phyloP scores from a whole-genome alignment of 2,113 vertebrate species.

The Jacana jacana region DNA sequence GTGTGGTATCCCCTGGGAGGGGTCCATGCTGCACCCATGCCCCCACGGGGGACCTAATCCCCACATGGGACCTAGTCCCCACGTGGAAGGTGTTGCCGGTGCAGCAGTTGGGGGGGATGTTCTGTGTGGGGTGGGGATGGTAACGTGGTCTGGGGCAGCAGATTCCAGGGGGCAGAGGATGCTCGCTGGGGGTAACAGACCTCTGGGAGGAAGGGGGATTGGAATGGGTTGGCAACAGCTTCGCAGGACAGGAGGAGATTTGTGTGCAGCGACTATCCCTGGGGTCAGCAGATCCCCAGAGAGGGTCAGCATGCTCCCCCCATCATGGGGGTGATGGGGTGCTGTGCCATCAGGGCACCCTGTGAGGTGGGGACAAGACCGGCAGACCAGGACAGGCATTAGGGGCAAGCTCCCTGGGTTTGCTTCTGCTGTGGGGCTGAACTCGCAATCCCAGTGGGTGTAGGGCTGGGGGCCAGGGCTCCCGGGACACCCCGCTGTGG shows the following conservation, averaged over 20 bases:
- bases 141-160: not conserved
- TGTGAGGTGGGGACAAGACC: accelerated
- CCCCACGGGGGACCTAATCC: not conserved
- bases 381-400: not conserved
- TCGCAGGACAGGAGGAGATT: not conserved
- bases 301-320: not conserved
- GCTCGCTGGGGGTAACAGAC: not conserved
- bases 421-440: not conserved
- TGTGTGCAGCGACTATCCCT: not conserved
- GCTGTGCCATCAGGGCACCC: not conserved
- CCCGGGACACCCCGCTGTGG: not conserved
- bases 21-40: accelerated
- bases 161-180: not conserved
- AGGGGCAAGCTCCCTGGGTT: not conserved
- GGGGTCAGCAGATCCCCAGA: not conserved
- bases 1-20: not conserved
- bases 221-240: not conserved
- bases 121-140: accelerated
- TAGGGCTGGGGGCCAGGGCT: not conserved
- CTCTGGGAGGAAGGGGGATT: not conserved
- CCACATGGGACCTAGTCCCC: no score
- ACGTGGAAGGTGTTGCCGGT: not conserved
- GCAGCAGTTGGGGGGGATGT: not conserved
- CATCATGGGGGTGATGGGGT: accelerated
- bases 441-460: accelerated